Conservation (phyloP, 2,888 invertebrate species). For the Rhopalosiphum nymphaeae region DNA sequence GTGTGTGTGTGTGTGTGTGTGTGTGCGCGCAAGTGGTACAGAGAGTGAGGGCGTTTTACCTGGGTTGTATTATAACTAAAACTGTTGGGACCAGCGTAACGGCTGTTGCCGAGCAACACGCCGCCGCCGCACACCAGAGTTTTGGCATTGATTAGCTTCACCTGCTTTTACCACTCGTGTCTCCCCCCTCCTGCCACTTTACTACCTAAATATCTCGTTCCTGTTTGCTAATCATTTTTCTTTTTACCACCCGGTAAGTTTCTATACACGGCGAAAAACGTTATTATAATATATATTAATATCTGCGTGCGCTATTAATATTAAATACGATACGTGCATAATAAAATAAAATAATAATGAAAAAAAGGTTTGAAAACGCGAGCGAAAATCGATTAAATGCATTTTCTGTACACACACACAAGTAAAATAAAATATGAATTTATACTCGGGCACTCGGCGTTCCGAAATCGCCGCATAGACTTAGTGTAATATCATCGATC, state of each 20-base stretch:
- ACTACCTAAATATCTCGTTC: neutral
- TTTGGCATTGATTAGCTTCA: constrained; percentile 64
- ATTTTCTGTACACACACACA: neutral
- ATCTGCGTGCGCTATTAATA: neutral
- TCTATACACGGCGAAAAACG: neutral
- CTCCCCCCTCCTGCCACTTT: neutral
- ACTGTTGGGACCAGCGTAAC: constrained; percentile 61
- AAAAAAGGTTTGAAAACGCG: neutral
- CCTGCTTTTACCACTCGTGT: constrained; percentile 41
- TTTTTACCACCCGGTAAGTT: constrained; percentile 21
- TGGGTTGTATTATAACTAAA: constrained; percentile 58
- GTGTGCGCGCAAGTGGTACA: neutral
- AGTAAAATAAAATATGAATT: neutral
- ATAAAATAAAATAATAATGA: neutral
- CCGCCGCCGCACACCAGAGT: constrained; percentile 48
- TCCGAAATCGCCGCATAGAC: neutral
- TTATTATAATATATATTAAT: neutral
- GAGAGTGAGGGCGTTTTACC: constrained; percentile 53
- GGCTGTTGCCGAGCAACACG: constrained; percentile 64
- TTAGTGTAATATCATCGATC: neutral
- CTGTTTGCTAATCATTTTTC: constrained; percentile 38
- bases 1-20: neutral
- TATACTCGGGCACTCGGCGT: neutral
- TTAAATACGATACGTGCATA: neutral
- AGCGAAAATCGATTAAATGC: constrained; percentile 28